Evolutionary conservation across 2,797 vertebrate genomes (phyloP), one percentile per base, ranked within the genome.

Genomic region (Bucorvus abyssinicus): DNA sequence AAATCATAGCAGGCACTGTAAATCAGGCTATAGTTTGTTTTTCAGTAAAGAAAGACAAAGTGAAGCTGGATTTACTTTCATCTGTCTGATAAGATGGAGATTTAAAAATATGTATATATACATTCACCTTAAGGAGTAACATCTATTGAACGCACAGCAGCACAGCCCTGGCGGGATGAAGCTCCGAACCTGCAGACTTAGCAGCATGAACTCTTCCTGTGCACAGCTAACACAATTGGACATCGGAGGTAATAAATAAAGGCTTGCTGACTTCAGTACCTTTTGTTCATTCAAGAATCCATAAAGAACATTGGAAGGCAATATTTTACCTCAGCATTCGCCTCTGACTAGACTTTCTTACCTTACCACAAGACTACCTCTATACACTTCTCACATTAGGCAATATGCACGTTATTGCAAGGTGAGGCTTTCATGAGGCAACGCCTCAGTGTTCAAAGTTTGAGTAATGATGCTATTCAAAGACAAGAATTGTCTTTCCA

Each of bases 161-260:
- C 55, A 53, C 60, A 93, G 57, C 26, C 78, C 60, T 36, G 55
- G 34, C 21, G 68, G 52, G n/a, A 6, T n/a, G 56, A 88, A 27
- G 44, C 26, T 71, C 82, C 40, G 77, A 49, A 45, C 47, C 59
- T 79, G 45, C 9, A 61, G 29, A 63, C 61, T 68, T 84, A 59
- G 36, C 38, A 90, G 57, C 49, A 56, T 4, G 17, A 84, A 36
- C 16, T 70, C 56, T 57, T 60, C 52, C 65, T 68, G 36, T 21
- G 26, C 82, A 53, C 34, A 59, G 76, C 52, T 87, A 81, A 91
- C 69, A 91, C 68, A 60, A 44, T 5, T 7, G 26, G 52, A 85
- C 60, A 91, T 76, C 77, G 86, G 73, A 93, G n/a, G 18, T 56
- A 90, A 81, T 65, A 93, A 85, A 91, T 52, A 86, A 90, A 85